Evolutionary conservation across 2,113 vertebrate genomes (phyloP), one percentile per base, ranked within the genome.

Genomic region (Oreochromis aureus): DNA sequence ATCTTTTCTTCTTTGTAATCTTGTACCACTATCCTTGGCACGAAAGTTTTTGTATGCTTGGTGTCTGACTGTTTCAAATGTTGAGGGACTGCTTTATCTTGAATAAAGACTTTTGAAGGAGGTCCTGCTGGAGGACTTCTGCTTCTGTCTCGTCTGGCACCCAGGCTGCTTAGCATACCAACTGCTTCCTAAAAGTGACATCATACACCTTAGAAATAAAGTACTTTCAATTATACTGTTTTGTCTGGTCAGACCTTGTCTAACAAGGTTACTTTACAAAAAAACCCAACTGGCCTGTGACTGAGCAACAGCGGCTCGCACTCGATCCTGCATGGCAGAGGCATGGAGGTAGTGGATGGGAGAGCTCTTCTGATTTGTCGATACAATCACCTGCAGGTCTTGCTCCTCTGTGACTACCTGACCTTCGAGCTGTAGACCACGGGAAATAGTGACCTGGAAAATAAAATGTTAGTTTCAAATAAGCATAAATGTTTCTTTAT

Each of bases 341-440:
- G 89, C 94, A 6, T 96, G 91, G 85, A 97, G 92, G 80, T 95
- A 96, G 36, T 97, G 96, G 19, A 98, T 89, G 27, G 97, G 97
- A 4, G 95, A 95, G 82, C 85, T 96, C 90, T 95, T 96, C 89
- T 97, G 96, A 89, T 87, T 88, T 2, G 80, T 95, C 44, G 96
- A 95, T 6, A 91, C 88, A 92, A 97, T 93, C 87, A 97, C 93
- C 73, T 98, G 97, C 79, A 98, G 39, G 22, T 95, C 93, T 89
- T 97, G 96, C 89, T 98, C 97, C 51, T 97, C 96, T 90, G 96
- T 97, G 82, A 97, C 96, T 79, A 98, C 91, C 88, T 97, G 97
- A 2, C 98, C 97, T 89, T 96, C 97, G 27, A 97, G 96, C 34
- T 96, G 97, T 13, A 97, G 88, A 53, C 97, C 97, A 56, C 96